Evolutionary conservation across 2,888 invertebrate species (phyloP).

Genomic region (Zelleria hepariella): DNA sequence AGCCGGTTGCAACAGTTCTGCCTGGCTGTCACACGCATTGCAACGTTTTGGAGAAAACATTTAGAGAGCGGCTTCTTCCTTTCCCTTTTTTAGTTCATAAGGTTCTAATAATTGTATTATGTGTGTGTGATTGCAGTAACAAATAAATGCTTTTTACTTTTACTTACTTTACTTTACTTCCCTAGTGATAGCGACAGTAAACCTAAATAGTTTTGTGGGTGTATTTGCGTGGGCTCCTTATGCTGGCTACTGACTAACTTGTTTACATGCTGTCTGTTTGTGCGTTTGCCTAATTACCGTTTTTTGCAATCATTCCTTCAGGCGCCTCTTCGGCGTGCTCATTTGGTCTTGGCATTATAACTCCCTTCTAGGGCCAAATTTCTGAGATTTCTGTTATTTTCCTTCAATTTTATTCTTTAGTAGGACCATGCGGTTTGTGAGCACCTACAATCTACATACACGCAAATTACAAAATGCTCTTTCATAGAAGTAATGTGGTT

Average conservation of each 20-base stretch:
- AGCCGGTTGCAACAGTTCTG: background rate
- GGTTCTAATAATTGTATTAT: too few species aligned
- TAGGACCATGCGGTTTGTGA: background rate
- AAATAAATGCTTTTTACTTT: too few species aligned
- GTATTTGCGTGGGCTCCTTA: conserved; percentile 12
- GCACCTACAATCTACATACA: background rate
- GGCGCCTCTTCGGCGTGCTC: background rate
- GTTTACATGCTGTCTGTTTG: conserved; percentile 57
- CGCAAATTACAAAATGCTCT: background rate
- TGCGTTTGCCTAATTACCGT: conserved; percentile 34
- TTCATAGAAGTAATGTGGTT: background rate
- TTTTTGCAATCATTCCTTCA: background rate
- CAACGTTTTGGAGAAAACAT: background rate
- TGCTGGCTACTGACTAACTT: conserved; percentile 44
- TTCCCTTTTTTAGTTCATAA: background rate
- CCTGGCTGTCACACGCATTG: background rate
- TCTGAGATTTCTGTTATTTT: background rate
- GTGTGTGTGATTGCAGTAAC: too few species aligned
- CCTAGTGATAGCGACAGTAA: background rate
- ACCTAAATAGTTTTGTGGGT: conserved; percentile 8
- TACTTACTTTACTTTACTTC: too few species aligned
- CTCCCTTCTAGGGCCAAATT: background rate
- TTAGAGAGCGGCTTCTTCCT: background rate
- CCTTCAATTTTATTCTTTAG: background rate
- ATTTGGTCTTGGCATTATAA: background rate